Conservation (phyloP, 2,888 invertebrate species). For the Lissocephala sabroskyi region DNA sequence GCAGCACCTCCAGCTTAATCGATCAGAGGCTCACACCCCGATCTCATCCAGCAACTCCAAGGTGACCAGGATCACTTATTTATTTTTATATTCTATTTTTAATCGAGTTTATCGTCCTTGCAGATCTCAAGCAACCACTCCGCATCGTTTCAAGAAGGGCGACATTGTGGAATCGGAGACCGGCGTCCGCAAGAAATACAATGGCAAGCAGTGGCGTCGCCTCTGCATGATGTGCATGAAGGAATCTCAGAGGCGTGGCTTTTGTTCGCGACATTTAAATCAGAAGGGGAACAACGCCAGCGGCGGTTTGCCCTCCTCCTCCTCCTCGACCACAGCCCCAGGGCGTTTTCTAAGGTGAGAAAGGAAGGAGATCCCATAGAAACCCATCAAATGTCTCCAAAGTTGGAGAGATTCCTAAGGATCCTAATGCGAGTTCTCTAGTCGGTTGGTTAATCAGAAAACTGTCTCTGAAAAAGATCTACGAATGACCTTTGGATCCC, state of each 20-base stretch:
- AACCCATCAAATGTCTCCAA: no score
- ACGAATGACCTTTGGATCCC: no score
- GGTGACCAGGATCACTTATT: constrained; percentile 72
- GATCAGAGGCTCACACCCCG: constrained; percentile 88
- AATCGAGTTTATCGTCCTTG: not conserved
- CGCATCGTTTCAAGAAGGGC: constrained; percentile 97
- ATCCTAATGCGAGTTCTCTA: no score
- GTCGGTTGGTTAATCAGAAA: no score
- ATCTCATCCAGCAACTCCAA: constrained; percentile 93
- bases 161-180: constrained; percentile 80
- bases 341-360: constrained; percentile 70
- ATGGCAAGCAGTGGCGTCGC: constrained; percentile 99
- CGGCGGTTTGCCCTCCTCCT: constrained; percentile 72
- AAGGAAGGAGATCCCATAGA: no score
- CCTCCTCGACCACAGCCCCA: constrained; percentile 68
- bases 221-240: constrained; percentile 96
- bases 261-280: constrained; percentile 96
- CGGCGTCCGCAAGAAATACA: constrained; percentile 98
- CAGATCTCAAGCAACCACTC: constrained; percentile 92
- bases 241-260: constrained; percentile 97
- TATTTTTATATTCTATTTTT: not conserved
- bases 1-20: constrained; percentile 89
- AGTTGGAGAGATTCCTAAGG: no score
- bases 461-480: no score
- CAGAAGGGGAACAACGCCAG: constrained; percentile 84